Percentiles rank a stretch among this genome's conserved stretches.
These are phyloP conservation scores for Manis crassicaudata DNA, from an alignment of 2,797 vertebrate species.

Conservation along the genomic window DNA sequence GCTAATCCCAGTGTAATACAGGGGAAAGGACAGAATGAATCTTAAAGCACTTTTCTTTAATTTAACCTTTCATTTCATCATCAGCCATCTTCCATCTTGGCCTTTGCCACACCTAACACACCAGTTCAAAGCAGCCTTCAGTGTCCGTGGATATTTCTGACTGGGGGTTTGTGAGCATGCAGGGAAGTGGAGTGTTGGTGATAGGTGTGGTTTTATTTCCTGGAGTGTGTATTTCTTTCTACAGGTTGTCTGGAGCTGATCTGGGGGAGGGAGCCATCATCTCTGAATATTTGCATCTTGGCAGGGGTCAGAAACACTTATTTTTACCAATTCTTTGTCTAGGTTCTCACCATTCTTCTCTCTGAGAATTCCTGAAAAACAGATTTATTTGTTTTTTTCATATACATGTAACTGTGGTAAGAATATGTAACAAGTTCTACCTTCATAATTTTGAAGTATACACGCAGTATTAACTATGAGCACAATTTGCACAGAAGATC, in stretches of 20 bases:
- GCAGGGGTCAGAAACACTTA: background rate
- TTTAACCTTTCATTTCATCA: background rate
- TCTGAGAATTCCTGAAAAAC: background rate
- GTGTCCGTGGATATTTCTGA: background rate
- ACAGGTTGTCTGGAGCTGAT: background rate
- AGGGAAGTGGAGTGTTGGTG: background rate
- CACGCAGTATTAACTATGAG: background rate
- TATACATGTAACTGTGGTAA: background rate
- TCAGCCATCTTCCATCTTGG: background rate
- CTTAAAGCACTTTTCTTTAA: background rate
- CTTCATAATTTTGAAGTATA: conserved; percentile 7
- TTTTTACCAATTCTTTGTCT: background rate
- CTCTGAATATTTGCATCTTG: background rate
- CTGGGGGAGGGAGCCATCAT: background rate
- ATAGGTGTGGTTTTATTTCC: background rate
- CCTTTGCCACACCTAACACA: background rate
- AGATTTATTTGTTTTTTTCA: background rate
- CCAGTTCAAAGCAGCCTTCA: background rate
- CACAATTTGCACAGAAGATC: background rate
- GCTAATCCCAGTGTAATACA: background rate
- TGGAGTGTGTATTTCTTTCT: background rate
- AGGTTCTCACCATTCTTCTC: background rate
- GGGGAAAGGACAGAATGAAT: background rate
- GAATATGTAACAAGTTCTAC: background rate
- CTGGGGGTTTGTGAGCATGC: background rate